These are phyloP conservation scores for Glandiceps talaboti DNA, from an alignment of 53 echinoderm and acorn worm species.

Conservation along the genomic window DNA sequence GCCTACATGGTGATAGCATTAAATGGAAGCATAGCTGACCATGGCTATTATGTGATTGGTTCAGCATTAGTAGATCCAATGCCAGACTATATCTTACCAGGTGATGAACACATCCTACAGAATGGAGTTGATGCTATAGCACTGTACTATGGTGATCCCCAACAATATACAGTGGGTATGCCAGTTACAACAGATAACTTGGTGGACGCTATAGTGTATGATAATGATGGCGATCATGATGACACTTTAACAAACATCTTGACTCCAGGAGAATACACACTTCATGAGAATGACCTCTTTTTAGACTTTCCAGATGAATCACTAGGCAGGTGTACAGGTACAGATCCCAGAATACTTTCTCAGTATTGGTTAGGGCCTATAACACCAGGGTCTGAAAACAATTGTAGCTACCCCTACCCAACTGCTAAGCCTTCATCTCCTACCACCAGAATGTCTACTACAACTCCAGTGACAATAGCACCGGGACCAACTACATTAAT, in stretches of 20 bases:
- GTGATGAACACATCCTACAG: slow-evolving; percentile 10
- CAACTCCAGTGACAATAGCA: neutral
- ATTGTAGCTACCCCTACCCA: slow-evolving; percentile 15
- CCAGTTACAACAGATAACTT: slow-evolving; percentile 24
- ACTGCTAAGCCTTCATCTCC: neutral
- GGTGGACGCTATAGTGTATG: slow-evolving; percentile 68
- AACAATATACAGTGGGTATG: slow-evolving; percentile 25
- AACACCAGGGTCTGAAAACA: slow-evolving; percentile 37
- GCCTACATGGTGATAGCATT: slow-evolving; percentile 29
- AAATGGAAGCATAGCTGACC: slow-evolving; percentile 38
- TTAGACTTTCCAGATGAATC: slow-evolving; percentile 7
- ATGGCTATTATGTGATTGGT: slow-evolving; percentile 6
- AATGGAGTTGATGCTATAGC: slow-evolving; percentile 53
- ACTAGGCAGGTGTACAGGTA: slow-evolving; percentile 40
- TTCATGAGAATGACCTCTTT: slow-evolving; percentile 8
- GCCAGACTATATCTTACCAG: slow-evolving; percentile 18
- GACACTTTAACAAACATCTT: slow-evolving; percentile 15
- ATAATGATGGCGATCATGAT: slow-evolving; percentile 16
- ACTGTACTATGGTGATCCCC: slow-evolving; percentile 50
- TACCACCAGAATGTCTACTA: neutral
- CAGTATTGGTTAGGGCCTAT: slow-evolving; percentile 24
- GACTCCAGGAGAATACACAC: slow-evolving; percentile 34
- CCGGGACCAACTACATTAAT: slow-evolving; percentile 17
- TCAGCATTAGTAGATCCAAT: slow-evolving; percentile 28
- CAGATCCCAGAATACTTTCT: slow-evolving; percentile 14